Percentiles rank a stretch among this genome's conserved stretches.
These are phyloP conservation scores for Scaptomyza polygonia DNA, from an alignment of 2,888 invertebrate genomes.

Conservation along the genomic window DNA sequence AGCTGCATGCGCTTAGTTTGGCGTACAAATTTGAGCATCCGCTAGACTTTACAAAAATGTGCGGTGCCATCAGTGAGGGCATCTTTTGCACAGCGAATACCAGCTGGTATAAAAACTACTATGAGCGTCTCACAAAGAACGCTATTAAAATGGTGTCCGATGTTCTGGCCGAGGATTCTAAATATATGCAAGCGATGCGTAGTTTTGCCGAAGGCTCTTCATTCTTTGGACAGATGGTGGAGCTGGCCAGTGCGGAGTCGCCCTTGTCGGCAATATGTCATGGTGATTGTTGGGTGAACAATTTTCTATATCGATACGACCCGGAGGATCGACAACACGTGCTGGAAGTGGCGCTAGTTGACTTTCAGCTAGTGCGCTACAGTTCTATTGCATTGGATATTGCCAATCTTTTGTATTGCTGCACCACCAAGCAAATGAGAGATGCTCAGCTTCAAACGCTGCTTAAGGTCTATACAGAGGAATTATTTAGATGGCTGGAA, in stretches of 20 bases:
- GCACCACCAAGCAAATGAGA: constrained; percentile 87
- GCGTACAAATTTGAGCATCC: constrained; percentile 87
- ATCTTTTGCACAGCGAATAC: constrained; percentile 88
- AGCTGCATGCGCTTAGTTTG: constrained; percentile 88
- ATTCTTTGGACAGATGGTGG: constrained; percentile 89
- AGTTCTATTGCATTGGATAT: constrained; percentile 89
- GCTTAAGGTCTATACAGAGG: constrained; percentile 87
- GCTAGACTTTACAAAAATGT: constrained; percentile 85
- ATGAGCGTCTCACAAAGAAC: constrained; percentile 87
- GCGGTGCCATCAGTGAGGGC: constrained; percentile 85
- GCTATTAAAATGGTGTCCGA: constrained; percentile 87
- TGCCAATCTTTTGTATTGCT: constrained; percentile 88
- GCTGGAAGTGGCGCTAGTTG: constrained; percentile 88
- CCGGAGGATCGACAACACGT: constrained; percentile 83
- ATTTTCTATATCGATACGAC: constrained; percentile 88
- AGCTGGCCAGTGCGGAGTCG: constrained; percentile 87
- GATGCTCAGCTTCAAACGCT: constrained; percentile 86
- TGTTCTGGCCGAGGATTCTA: constrained; percentile 81
- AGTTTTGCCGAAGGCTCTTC: constrained; percentile 87
- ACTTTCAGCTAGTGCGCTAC: constrained; percentile 89
- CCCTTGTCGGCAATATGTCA: constrained; percentile 89
- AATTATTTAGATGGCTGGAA: constrained; percentile 86
- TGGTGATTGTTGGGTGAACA: constrained; percentile 91
- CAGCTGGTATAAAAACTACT: constrained; percentile 89
- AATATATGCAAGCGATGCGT: constrained; percentile 87